Evolutionary conservation across 1,140 invertebrate species (phyloP).

Genomic region (Drosophila chauvacae): DNA sequence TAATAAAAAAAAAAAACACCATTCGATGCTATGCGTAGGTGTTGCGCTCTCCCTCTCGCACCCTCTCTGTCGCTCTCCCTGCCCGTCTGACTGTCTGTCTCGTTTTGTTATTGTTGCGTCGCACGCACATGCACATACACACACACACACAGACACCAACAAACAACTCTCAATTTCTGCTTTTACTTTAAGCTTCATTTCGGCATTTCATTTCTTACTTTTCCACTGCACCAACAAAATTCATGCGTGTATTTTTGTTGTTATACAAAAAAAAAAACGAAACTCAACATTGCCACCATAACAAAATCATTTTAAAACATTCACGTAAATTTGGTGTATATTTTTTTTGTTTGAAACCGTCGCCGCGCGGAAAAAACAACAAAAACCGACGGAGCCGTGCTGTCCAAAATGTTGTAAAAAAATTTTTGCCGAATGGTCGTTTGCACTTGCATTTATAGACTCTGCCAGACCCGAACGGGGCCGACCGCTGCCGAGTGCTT

Average conservation of each 20-base stretch:
- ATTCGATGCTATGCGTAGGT: slow-evolving; percentile 59
- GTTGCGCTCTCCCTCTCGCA: slow-evolving; percentile 31
- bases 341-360: slow-evolving; percentile 12
- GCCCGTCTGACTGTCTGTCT: neutral
- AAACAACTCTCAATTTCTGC: slow-evolving; percentile 79
- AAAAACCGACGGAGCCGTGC: slow-evolving; percentile 1
- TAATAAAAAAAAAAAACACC: slow-evolving; percentile 26
- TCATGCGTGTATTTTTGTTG: slow-evolving; percentile 2
- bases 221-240: slow-evolving; percentile 27
- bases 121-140: slow-evolving; percentile 18
- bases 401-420: neutral
- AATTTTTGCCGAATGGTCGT: neutral
- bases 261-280: slow-evolving; percentile 8
- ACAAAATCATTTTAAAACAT: slow-evolving; percentile 14
- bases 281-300: slow-evolving; percentile 4
- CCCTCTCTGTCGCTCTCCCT: slow-evolving; percentile 13
- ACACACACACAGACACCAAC: slow-evolving; percentile 36
- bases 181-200: slow-evolving; percentile 75
- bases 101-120: slow-evolving; percentile 27
- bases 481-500: too few species aligned
- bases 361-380: slow-evolving; percentile 13
- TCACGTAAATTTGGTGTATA: neutral
- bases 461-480: neutral
- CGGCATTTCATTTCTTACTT: slow-evolving; percentile 62
- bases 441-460: neutral